Conservation (phyloP, 1,140 invertebrate species). For the Drosophila fuyamai region DNA sequence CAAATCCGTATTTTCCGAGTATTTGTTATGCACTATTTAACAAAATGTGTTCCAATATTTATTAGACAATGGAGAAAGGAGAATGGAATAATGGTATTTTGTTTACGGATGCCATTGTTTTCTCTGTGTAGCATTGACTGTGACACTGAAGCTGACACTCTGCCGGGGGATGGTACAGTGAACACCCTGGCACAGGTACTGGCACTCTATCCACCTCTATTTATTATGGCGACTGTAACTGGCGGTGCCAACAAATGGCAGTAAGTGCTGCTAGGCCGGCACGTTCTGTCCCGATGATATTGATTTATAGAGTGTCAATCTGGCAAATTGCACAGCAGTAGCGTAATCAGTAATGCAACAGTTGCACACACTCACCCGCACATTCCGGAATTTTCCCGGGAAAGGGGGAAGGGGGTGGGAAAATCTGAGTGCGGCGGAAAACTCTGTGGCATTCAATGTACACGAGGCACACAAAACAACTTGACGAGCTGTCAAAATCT, state of each 20-base stretch:
- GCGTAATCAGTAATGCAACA: slow-evolving; percentile 56
- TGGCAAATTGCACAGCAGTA: slow-evolving; percentile 65
- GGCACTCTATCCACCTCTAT: not conserved
- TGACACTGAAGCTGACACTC: slow-evolving; percentile 9
- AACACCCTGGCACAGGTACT: slow-evolving; percentile 4
- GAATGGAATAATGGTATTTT: not conserved
- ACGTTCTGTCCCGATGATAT: slow-evolving; percentile 33
- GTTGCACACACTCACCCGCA: slow-evolving; percentile 23
- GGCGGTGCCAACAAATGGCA: slow-evolving; percentile 24
- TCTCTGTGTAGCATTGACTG: slow-evolving; percentile 9
- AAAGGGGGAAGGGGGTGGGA: not conserved
- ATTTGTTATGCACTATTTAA: too few relatives aligned
- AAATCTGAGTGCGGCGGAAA: not conserved
- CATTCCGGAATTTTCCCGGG: not conserved
- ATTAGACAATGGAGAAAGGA: too few relatives aligned
- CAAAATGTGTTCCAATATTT: too few relatives aligned
- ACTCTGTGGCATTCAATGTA: slow-evolving; percentile 7
- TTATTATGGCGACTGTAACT: slow-evolving; percentile 18
- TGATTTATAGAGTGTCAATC: slow-evolving; percentile 72
- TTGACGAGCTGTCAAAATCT: slow-evolving; percentile 70
- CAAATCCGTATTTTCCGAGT: too few relatives aligned
- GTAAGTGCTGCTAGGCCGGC: slow-evolving; percentile 32
- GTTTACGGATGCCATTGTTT: not conserved
- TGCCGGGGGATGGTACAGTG: slow-evolving; percentile 4
- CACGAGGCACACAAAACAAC: slow-evolving; percentile 10